Conservation (phyloP, 2,113 vertebrate genomes). For the Halichoerus grypus region DNA sequence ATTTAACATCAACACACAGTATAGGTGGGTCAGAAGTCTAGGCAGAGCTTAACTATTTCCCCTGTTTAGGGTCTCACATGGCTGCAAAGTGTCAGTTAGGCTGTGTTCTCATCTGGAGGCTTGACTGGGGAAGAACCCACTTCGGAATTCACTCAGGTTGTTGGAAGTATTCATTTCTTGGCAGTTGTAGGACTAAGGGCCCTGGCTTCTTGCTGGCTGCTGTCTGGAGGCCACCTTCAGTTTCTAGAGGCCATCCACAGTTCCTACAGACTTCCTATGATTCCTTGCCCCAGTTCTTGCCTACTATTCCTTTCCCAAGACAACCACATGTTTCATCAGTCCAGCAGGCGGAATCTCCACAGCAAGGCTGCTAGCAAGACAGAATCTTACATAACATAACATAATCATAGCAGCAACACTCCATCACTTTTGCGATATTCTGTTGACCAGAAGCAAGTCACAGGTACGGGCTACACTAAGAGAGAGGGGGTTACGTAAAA, state of each 20-base stretch:
- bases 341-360: not conserved
- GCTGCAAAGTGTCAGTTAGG: not conserved
- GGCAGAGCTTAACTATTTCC: not conserved
- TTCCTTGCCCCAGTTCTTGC: not conserved
- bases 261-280: too few relatives aligned
- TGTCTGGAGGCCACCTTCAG: not conserved
- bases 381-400: not conserved
- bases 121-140: not conserved
- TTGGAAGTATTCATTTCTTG: not conserved
- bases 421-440: too few relatives aligned
- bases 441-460: not conserved
- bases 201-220: not conserved
- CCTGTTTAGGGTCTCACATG: not conserved
- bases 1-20: not conserved
- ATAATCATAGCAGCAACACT: too few relatives aligned
- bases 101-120: not conserved
- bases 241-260: not conserved
- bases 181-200: not conserved
- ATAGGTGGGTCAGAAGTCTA: not conserved
- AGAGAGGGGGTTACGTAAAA: not conserved
- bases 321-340: too few relatives aligned
- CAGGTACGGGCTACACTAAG: not conserved
- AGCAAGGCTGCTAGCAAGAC: not conserved
- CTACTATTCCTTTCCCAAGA: not conserved
- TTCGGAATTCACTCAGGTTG: not conserved